Evolutionary conservation across 1,140 invertebrate genomes (phyloP).

Genomic region (Eciton burchellii): DNA sequence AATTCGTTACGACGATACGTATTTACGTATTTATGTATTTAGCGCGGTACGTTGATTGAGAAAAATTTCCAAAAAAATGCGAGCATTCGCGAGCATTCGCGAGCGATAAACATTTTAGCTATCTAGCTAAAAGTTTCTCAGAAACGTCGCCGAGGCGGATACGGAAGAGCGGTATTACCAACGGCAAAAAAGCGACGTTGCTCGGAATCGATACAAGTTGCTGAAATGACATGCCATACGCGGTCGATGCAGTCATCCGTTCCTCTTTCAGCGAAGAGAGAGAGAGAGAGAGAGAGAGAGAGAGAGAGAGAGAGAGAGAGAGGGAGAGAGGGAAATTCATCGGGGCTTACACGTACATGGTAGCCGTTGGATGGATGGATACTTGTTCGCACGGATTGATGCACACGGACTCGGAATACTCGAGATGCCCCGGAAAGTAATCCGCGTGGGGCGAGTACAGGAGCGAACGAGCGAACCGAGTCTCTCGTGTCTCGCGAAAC

Average conservation of each 20-base stretch:
- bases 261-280: slow-evolving; percentile 1
- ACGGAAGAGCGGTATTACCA: not conserved
- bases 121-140: too few species aligned
- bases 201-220: not conserved
- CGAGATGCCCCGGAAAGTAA: slow-evolving; percentile 29
- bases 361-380: slow-evolving; percentile 19
- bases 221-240: not conserved
- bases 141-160: not conserved
- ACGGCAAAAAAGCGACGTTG: not conserved
- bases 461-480: too few species aligned
- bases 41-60: too few species aligned
- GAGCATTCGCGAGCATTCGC: too few species aligned
- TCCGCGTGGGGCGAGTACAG: not conserved
- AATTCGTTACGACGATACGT: too few species aligned
- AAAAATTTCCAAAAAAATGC: too few species aligned
- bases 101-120: too few species aligned
- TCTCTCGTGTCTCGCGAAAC: not conserved
- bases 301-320: not conserved
- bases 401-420: slow-evolving; percentile 42
- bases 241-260: slow-evolving; percentile 1
- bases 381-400: slow-evolving; percentile 23
- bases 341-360: not conserved
- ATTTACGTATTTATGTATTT: too few species aligned
- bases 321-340: not conserved
- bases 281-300: not conserved